Base-by-base conservation (phyloP, 2,113 vertebrate genomes). In the Oncorhynchus kisutch region DNA sequence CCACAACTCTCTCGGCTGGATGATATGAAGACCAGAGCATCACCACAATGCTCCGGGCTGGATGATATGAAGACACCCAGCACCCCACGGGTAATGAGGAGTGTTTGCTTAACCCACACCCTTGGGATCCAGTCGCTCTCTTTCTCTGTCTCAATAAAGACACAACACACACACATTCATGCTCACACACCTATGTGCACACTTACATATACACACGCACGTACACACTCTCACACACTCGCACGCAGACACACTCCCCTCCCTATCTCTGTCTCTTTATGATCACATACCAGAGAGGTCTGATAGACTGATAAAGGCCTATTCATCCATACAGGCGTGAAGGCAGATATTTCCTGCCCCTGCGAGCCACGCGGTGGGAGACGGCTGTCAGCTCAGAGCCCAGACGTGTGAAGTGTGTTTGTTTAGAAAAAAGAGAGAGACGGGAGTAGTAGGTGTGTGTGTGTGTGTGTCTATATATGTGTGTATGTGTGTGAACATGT, bases 81-180 rank as follows among this genome's bases (percentile, higher is more conserved):
- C 24, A 25, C 13, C 7, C 12, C 65, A 27, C 25, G 22, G 5
- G 16, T 12, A 60, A 60, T n/a, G 2, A 60, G 66, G 29, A 7
- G 14, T 71, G 72, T 81, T 77, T 79, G 45, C 8, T 77, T 79
- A 83, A 81, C 71, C 81, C 39, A 1, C 3, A 2, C 34, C 72
- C 67, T n/a, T 25, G 18, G 27, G 49, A 4, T 68, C 29, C 16
- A 6, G 3, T 34, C 4, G 6, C 25, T 54, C 6, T 71, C 29
- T 74, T 45, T 77, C 72, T 48, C 6, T 71, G 22, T 74, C 57
- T 77, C 72, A 60, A 31, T 51, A 16, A 66, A 27, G 14, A 29
- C 25, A 67, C 24, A 27, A 27, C 34, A 34, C 39, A 12, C 39
- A 45, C 39, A 45, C 39, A 67, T 5, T 13, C 9, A 66, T 14